These are phyloP conservation scores for Smutsia temminckii DNA, from an alignment of 2,797 vertebrate genomes.

Conservation along the genomic window DNA sequence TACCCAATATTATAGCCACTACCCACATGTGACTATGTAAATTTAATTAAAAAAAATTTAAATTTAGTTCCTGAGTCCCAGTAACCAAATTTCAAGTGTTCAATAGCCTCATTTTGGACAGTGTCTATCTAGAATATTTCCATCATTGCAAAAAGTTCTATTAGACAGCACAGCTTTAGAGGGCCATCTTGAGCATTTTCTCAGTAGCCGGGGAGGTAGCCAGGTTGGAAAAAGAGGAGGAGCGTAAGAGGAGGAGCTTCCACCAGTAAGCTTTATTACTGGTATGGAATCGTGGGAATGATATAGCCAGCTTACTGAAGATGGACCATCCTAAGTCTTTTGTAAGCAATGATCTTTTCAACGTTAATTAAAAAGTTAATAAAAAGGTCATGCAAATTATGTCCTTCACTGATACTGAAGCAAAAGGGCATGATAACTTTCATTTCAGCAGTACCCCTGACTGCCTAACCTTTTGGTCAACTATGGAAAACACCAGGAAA, in stretches of 20 bases:
- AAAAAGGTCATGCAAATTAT: neutral
- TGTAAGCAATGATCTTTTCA: neutral
- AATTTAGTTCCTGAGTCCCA: neutral
- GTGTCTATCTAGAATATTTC: neutral
- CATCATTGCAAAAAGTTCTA: neutral
- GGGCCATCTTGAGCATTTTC: neutral
- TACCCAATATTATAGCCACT: neutral
- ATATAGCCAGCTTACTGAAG: neutral
- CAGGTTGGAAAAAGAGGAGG: neutral
- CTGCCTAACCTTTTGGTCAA: neutral
- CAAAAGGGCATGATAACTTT: neutral
- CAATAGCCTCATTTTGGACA: neutral
- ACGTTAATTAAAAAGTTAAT: neutral
- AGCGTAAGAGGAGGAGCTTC: neutral
- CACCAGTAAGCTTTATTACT: neutral
- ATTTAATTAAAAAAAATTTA: neutral
- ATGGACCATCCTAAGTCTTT: neutral
- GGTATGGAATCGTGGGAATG: neutral
- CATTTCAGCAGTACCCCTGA: neutral
- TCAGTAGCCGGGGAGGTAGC: neutral
- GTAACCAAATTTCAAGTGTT: conserved; percentile 21
- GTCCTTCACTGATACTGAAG: neutral
- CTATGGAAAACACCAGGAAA: neutral
- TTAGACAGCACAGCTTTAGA: neutral
- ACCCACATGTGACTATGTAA: neutral